Percentiles rank a stretch among this genome's conserved stretches.
Evolutionary conservation across 37 sponge, comb jelly and placozoan genomes (phyloP).

Genomic region (Spongilla lacustris): DNA sequence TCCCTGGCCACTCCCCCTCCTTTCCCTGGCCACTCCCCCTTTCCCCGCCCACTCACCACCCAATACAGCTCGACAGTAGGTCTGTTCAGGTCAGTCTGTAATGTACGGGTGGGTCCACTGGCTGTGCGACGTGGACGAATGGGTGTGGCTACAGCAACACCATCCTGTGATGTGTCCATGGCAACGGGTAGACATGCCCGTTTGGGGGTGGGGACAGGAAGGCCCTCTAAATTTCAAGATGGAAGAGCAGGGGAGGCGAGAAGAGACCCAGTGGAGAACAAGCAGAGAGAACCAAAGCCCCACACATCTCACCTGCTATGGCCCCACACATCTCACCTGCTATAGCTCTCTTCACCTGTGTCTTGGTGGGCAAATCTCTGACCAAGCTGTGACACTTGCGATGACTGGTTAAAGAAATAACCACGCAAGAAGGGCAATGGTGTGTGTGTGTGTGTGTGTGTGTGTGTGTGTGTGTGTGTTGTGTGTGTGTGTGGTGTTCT

Average conservation of each 20-base stretch:
- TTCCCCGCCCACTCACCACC: slow-evolving; percentile 39
- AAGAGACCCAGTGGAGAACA: neutral
- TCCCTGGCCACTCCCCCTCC: too few species aligned
- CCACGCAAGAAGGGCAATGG: neutral
- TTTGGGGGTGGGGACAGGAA: neutral
- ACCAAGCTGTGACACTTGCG: slow-evolving; percentile 63
- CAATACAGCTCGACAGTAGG: slow-evolving; percentile 59
- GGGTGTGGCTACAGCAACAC: slow-evolving; percentile 23
- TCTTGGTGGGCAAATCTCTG: slow-evolving; percentile 21
- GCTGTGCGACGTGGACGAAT: slow-evolving; percentile 23
- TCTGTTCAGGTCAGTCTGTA: slow-evolving; percentile 5
- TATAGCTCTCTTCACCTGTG: slow-evolving; percentile 9
- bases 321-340: neutral
- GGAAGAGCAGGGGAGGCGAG: neutral
- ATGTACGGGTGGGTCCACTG: neutral
- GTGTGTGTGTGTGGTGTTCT: slow-evolving; percentile 10
- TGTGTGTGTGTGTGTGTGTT: neutral
- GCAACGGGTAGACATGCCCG: neutral
- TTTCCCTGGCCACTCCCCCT: too few species aligned
- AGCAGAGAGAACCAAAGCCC: neutral
- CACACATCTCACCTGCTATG: neutral
- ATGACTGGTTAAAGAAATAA: slow-evolving; percentile 26
- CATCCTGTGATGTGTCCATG: neutral
- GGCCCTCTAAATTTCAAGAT: neutral
- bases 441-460: neutral